phyloP scores from a whole-genome alignment of 2,888 invertebrate species.

The Schrankia costaestrigalis region DNA sequence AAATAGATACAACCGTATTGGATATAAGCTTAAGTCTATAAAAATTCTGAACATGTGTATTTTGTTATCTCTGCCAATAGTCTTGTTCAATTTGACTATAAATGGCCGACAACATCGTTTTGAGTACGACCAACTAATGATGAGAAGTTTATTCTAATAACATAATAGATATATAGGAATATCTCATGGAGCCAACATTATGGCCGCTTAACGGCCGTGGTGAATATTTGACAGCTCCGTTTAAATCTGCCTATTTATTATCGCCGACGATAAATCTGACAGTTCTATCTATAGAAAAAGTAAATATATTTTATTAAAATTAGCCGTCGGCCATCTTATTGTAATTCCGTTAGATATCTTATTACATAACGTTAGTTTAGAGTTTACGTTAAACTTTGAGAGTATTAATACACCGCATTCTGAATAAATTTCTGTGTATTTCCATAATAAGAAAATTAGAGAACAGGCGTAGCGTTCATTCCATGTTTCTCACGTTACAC shows the following conservation, averaged over 20 bases:
- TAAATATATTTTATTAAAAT: conserved; percentile 8
- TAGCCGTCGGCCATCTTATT: conserved; percentile 12
- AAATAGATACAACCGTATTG: no score
- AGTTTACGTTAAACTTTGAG: conserved; percentile 11
- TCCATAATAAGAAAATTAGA: conserved; percentile 27
- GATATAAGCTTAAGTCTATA: no score
- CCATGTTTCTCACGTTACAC: conserved; percentile 25
- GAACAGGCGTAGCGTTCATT: conserved; percentile 8
- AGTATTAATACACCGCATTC: conserved; percentile 8
- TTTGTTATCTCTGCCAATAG: background rate
- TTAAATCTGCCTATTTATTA: conserved; percentile 18
- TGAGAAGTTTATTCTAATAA: conserved; percentile 1
- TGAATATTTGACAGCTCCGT: conserved; percentile 14
- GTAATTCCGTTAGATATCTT: conserved; percentile 21
- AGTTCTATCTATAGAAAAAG: conserved; percentile 16
- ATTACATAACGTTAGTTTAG: conserved; percentile 16
- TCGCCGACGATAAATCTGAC: conserved; percentile 12
- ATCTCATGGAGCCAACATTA: conserved; percentile 7
- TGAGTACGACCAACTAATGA: no score
- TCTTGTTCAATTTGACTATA: background rate
- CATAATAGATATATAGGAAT: conserved; percentile 3
- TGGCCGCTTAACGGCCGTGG: conserved; percentile 2
- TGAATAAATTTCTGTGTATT: conserved; percentile 19
- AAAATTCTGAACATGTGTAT: no score
- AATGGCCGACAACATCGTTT: no score